Base-by-base conservation (phyloP, 2,888 invertebrate species). In the Athalia rosae region DNA sequence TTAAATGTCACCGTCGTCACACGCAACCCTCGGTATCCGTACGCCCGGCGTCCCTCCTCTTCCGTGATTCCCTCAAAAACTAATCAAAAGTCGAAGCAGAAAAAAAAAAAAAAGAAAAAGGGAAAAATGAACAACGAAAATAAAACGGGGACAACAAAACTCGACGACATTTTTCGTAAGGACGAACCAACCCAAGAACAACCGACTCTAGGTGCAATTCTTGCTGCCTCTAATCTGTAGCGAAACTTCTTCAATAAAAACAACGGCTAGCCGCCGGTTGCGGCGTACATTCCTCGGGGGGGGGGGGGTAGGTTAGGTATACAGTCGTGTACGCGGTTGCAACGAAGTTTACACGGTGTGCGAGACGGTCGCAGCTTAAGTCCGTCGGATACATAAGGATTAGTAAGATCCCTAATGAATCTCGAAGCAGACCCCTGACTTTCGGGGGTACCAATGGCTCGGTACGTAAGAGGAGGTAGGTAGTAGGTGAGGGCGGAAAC, bases 391-490 rank as follows among this genome's bases (percentile, higher is more conserved):
- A 77, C 77, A 61, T 61, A 45, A 53, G 85, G 86, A 86, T 86
- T 85, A 84, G 85, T 83, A 84, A 86, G 85, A 86, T 87, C 85
- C 87, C 86, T 87, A 87, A 87, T 87, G 87, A 87, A 87, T 87
- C 85, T 83, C 80, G 81, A 78, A 79, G 76, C 81, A 84, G 82
- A 83, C 83, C 83, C 83, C 84, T 82, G 74, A 74, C 71, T 71
- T 71, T 15, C n/a, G 71, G 56, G 71, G 47, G 63, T 41, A 11
- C n/a, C n/a, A 6, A n/a, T 58, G 64, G 28, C 13, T 61, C 41
- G 47, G 63, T 67, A 67, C 28, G 45, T 71, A 58, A 41, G 71
- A 59, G 71, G 9, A 13, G 13, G 8, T 3, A 11, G 43, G 58
- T 58, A 59, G 43, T 13, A 69, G 4, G 53, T 11, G 28, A 28